phyloP scores from a whole-genome alignment of 2,888 invertebrate species.

The Deilephila elpenor region DNA sequence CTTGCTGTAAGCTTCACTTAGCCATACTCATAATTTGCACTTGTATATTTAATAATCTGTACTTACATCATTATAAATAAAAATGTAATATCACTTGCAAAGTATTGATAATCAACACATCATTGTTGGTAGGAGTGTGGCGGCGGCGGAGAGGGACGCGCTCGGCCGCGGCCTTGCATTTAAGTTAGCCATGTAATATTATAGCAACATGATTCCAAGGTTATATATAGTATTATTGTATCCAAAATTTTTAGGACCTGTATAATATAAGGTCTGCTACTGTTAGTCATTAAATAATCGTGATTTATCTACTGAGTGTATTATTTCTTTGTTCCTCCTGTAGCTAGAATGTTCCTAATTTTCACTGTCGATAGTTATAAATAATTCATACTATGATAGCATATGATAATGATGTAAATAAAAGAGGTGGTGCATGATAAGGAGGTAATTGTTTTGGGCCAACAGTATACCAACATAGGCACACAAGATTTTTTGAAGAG shows the following conservation, averaged over 20 bases:
- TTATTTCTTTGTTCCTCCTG: neutral
- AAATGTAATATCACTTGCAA: too few relatives aligned
- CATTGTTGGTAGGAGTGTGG: neutral
- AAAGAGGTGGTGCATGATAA: too few relatives aligned
- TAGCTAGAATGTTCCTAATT: neutral
- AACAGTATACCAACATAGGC: too few relatives aligned
- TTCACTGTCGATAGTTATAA: neutral
- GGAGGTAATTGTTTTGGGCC: too few relatives aligned
- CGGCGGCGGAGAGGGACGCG: neutral
- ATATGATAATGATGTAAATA: too few relatives aligned
- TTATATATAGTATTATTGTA: conserved; percentile 27
- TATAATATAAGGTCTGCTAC: neutral
- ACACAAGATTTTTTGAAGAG: too few relatives aligned
- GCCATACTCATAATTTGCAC: conserved; percentile 12
- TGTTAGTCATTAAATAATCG: conserved; percentile 16
- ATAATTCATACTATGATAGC: too few relatives aligned
- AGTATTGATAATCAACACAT: too few relatives aligned
- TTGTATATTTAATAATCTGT: neutral
- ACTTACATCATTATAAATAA: neutral
- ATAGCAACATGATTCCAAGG: conserved; percentile 12
- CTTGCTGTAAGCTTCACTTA: neutral
- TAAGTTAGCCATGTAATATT: conserved; percentile 13
- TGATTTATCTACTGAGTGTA: neutral
- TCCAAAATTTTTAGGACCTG: neutral
- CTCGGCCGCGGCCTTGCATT: neutral